Evolutionary conservation across 2,113 vertebrate species (phyloP).

Genomic region (Aythya baeri): DNA sequence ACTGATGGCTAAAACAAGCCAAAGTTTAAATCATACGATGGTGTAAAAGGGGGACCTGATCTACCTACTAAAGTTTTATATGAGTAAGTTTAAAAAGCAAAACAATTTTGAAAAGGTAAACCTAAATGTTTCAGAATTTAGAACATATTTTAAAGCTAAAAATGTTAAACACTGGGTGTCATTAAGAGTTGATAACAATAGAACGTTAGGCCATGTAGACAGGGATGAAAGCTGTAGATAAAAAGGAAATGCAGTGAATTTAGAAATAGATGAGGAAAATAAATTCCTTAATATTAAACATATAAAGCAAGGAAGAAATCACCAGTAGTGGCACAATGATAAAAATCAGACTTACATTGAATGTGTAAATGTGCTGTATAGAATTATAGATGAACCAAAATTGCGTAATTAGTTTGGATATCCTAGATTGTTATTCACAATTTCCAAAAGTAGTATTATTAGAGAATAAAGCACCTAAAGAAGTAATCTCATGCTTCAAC

Average conservation of each 20-base stretch:
- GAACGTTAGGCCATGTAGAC: neutral
- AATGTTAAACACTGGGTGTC: neutral
- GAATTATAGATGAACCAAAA: slow-evolving; percentile 47
- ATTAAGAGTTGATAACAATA: neutral
- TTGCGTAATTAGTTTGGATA: neutral
- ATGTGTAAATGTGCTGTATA: neutral
- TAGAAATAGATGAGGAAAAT: neutral
- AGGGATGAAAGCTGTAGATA: neutral
- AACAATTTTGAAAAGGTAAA: neutral
- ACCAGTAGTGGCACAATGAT: neutral
- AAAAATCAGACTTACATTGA: neutral
- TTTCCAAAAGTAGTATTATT: neutral
- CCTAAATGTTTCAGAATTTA: neutral
- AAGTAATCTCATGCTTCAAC: slow-evolving; percentile 18
- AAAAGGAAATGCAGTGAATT: neutral
- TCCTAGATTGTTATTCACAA: neutral
- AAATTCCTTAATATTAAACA: neutral
- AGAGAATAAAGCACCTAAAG: slow-evolving; percentile 20
- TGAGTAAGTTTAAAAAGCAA: neutral
- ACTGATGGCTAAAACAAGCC: neutral
- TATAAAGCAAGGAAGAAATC: neutral
- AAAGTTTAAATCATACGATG: neutral
- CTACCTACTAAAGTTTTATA: neutral
- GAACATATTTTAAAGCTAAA: neutral
- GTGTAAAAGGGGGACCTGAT: neutral